Conservation (phyloP, 2,888 invertebrate species). For the Temnothorax ravouxi region DNA sequence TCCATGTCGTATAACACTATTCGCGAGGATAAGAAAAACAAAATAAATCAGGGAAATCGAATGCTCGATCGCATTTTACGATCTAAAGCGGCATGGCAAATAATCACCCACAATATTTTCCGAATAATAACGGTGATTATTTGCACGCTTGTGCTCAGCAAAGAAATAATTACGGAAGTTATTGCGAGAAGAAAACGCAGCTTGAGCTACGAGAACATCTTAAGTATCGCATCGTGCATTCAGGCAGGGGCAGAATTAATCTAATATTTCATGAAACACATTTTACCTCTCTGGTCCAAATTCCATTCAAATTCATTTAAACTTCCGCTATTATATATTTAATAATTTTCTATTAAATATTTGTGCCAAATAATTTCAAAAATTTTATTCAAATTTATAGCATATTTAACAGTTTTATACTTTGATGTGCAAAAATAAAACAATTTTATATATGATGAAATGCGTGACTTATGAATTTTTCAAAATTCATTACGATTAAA, state of each 20-base stretch:
- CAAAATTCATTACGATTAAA: not conserved
- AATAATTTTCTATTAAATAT: conserved; percentile 15
- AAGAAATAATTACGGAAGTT: conserved; percentile 1
- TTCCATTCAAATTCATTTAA: conserved; percentile 21
- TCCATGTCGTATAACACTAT: not conserved
- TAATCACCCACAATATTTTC: not conserved
- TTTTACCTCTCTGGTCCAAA: conserved; percentile 25
- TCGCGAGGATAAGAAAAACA: not conserved
- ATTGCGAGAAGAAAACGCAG: not conserved
- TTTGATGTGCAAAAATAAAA: not conserved
- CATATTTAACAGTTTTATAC: not conserved
- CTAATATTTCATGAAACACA: conserved; percentile 30
- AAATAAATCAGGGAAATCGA: not conserved
- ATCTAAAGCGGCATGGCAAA: not conserved
- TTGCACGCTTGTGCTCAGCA: not conserved
- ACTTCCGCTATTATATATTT: conserved; percentile 6
- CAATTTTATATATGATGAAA: not conserved
- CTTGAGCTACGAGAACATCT: not conserved
- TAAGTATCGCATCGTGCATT: conserved; percentile 1
- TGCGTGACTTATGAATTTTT: not conserved
- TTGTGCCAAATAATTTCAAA: not conserved
- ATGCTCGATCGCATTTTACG: not conserved
- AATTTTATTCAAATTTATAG: not conserved
- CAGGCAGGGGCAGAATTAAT: not conserved
- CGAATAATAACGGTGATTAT: conserved; percentile 2